These are phyloP conservation scores for Sebastes elongatus DNA, from an alignment of 2,797 vertebrate species.

Conservation along the genomic window DNA sequence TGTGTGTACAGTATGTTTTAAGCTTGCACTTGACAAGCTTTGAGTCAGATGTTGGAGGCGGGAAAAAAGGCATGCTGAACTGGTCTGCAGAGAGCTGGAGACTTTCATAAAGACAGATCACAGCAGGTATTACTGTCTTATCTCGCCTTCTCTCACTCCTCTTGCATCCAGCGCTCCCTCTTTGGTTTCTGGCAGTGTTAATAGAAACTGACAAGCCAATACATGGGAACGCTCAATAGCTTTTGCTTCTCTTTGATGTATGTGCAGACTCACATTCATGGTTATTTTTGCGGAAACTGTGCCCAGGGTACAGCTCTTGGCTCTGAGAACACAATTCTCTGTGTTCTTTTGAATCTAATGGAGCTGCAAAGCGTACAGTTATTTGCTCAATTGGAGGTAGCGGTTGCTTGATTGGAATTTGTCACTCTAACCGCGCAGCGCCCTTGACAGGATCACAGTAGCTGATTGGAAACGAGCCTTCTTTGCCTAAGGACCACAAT, in stretches of 20 bases:
- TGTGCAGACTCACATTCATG: slow-evolving; percentile 42
- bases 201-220: slow-evolving; percentile 62
- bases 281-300: slow-evolving; percentile 49
- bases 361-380: slow-evolving; percentile 18
- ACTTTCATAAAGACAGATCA: slow-evolving; percentile 47
- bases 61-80: slow-evolving; percentile 40
- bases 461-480: slow-evolving; percentile 36
- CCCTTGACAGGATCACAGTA: slow-evolving; percentile 20
- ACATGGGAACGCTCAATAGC: slow-evolving; percentile 49
- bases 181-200: slow-evolving; percentile 53
- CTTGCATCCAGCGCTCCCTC: slow-evolving; percentile 32
- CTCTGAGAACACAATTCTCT: slow-evolving; percentile 14
- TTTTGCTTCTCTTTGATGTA: slow-evolving; percentile 59
- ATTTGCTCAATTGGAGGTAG: slow-evolving; percentile 43
- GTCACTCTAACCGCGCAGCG: slow-evolving; percentile 12
- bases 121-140: slow-evolving; percentile 55
- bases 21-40: slow-evolving; percentile 48
- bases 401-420: slow-evolving; percentile 45
- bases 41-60: slow-evolving; percentile 57
- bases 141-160: slow-evolving; percentile 33
- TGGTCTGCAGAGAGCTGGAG: slow-evolving; percentile 43
- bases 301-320: slow-evolving; percentile 49
- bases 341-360: slow-evolving; percentile 34
- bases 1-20: slow-evolving; percentile 32
- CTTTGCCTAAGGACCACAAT: slow-evolving; percentile 20